A percentile compares a stretch with the other conserved stretches of the same genome.
These are phyloP conservation scores for Trypoxylon attenuatum DNA, from an alignment of 2,888 invertebrate genomes.

Conservation along the genomic window DNA sequence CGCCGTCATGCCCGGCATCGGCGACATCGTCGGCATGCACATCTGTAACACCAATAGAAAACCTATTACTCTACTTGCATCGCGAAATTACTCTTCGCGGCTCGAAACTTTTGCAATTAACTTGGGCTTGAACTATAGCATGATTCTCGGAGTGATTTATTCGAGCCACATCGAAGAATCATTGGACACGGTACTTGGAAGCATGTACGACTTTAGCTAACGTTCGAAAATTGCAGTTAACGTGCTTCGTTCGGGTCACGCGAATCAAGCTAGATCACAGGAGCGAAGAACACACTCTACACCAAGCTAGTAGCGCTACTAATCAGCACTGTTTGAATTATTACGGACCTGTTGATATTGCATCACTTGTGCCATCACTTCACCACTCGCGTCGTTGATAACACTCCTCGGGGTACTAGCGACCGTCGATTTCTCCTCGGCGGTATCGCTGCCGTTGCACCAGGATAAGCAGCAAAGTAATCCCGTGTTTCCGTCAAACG, in stretches of 20 bases:
- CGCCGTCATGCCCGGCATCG: conserved; percentile 62
- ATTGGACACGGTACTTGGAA: too few relatives aligned
- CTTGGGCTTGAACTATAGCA: too few relatives aligned
- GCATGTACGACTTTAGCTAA: too few relatives aligned
- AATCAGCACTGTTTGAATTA: conserved; percentile 1
- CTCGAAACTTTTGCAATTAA: background rate
- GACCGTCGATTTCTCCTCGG: background rate
- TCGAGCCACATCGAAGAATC: too few relatives aligned
- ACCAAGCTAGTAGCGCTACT: background rate
- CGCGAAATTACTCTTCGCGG: background rate
- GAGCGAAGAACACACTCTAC: too few relatives aligned
- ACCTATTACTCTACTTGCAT: background rate
- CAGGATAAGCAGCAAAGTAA: background rate
- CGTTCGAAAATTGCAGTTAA: too few relatives aligned
- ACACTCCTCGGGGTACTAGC: background rate
- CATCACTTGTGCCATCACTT: conserved; percentile 66
- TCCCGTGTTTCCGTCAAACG: background rate
- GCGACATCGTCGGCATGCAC: conserved; percentile 63
- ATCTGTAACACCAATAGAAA: conserved; percentile 50
- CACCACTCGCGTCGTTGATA: conserved; percentile 20
- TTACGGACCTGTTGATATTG: conserved; percentile 68
- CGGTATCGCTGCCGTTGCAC: background rate
- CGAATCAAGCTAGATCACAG: too few relatives aligned
- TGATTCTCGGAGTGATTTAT: too few relatives aligned
- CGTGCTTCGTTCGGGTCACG: too few relatives aligned